Conservation (phyloP, 2,888 invertebrate species). For the Tenthredo distinguenda region DNA sequence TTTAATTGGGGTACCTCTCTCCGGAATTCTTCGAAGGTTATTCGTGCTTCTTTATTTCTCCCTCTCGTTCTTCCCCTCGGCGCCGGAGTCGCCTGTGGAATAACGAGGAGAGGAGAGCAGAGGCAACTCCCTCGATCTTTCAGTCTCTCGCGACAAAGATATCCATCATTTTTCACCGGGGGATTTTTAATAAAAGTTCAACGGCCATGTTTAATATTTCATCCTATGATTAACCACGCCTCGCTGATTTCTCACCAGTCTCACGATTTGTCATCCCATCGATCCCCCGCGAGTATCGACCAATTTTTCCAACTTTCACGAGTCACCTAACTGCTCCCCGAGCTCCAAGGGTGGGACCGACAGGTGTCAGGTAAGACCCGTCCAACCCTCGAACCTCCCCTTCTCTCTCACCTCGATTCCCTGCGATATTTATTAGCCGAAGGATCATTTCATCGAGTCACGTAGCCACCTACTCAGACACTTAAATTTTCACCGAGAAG, state of each 20-base stretch:
- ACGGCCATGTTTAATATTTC: slow-evolving; percentile 69
- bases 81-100: background rate
- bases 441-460: slow-evolving; percentile 16
- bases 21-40: slow-evolving; percentile 37
- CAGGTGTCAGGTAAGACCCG: slow-evolving; percentile 39
- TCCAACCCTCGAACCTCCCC: background rate
- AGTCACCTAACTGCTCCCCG: background rate
- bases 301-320: slow-evolving; percentile 12
- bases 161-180: slow-evolving; percentile 54
- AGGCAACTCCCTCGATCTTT: background rate
- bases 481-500: slow-evolving; percentile 12
- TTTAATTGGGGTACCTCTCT: slow-evolving; percentile 37
- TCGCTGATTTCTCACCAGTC: slow-evolving; percentile 67
- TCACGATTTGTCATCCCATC: slow-evolving; percentile 44
- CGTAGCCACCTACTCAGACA: background rate
- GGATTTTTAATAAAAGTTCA: slow-evolving; percentile 76
- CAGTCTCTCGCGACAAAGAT: slow-evolving; percentile 53
- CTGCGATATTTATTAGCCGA: slow-evolving; percentile 8
- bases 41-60: slow-evolving; percentile 18
- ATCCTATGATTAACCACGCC: slow-evolving; percentile 69
- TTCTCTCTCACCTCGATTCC: background rate
- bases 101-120: background rate
- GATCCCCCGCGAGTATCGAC: slow-evolving; percentile 23
- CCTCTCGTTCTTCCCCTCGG: slow-evolving; percentile 5
- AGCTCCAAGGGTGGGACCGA: slow-evolving; percentile 37